Conservation (phyloP, 2,113 vertebrate species). For the Cathartes aura region DNA sequence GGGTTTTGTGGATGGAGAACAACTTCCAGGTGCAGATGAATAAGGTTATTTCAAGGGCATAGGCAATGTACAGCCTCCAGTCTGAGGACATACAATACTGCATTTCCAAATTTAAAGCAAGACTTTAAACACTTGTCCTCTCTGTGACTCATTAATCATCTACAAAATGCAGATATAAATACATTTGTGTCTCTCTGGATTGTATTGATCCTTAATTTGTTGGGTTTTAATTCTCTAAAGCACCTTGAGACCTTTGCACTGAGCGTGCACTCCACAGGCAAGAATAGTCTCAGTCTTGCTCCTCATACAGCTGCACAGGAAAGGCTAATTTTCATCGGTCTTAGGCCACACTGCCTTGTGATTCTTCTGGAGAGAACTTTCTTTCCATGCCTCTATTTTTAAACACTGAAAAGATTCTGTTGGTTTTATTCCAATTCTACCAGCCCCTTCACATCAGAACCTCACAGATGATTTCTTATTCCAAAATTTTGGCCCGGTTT, state of each 20-base stretch:
- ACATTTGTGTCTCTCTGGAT: background rate
- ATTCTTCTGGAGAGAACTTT: background rate
- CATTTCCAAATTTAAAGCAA: background rate
- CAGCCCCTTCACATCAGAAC: background rate
- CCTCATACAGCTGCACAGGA: background rate
- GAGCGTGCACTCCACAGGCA: background rate
- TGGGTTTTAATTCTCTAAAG: background rate
- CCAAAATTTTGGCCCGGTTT: background rate
- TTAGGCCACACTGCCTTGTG: background rate
- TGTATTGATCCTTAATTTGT: background rate
- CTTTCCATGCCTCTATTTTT: background rate
- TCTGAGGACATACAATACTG: background rate
- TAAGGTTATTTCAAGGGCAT: slow-evolving; percentile 58
- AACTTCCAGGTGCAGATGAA: slow-evolving; percentile 47
- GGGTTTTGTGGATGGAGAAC: slow-evolving; percentile 59
- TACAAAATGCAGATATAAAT: background rate
- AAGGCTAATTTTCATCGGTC: background rate
- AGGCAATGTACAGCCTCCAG: background rate
- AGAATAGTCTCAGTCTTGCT: background rate
- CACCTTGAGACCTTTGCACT: background rate
- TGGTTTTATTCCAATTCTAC: background rate
- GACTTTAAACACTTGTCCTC: background rate
- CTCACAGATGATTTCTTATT: background rate
- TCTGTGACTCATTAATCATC: background rate
- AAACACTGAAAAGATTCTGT: background rate